Percentiles rank a stretch among this genome's conserved stretches.
Conservation (phyloP, 2,113 vertebrate species). For the Hemiscyllium ocellatum region DNA sequence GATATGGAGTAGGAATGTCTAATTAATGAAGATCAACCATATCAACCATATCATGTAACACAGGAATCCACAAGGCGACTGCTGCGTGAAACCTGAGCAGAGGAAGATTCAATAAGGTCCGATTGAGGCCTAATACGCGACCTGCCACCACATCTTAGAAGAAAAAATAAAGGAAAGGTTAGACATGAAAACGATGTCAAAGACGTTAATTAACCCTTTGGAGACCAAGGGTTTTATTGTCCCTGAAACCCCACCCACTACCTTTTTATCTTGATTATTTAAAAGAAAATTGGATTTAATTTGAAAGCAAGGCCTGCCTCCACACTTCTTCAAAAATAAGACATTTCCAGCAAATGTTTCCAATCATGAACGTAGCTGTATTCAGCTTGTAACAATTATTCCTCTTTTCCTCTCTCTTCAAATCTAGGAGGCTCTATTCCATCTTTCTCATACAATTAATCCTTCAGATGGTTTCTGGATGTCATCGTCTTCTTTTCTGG, state of each 20-base stretch:
- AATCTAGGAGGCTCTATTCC: neutral
- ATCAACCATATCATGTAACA: conserved; percentile 36
- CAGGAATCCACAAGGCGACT: neutral
- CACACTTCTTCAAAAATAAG: neutral
- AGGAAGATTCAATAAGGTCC: conserved; percentile 6
- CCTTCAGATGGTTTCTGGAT: neutral
- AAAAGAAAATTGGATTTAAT: conserved; percentile 1
- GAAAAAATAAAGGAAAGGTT: conserved; percentile 33
- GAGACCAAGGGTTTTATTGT: neutral
- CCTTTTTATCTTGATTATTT: neutral
- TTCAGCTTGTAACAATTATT: conserved; percentile 26
- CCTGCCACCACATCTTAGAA: neutral
- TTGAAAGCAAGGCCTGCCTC: neutral
- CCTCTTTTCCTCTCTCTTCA: neutral
- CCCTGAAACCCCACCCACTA: no score
- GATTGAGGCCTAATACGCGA: neutral
- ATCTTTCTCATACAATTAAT: neutral
- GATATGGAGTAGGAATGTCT: conserved; percentile 15
- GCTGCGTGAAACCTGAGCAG: conserved; percentile 21
- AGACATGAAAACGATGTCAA: neutral
- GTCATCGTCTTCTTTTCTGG: neutral
- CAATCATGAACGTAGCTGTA: neutral
- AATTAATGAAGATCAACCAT: conserved; percentile 26
- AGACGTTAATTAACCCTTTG: conserved; percentile 32
- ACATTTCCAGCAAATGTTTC: conserved; percentile 1